These are phyloP conservation scores for Sceloporus undulatus DNA, from an alignment of 2,113 vertebrate genomes.

Conservation along the genomic window DNA sequence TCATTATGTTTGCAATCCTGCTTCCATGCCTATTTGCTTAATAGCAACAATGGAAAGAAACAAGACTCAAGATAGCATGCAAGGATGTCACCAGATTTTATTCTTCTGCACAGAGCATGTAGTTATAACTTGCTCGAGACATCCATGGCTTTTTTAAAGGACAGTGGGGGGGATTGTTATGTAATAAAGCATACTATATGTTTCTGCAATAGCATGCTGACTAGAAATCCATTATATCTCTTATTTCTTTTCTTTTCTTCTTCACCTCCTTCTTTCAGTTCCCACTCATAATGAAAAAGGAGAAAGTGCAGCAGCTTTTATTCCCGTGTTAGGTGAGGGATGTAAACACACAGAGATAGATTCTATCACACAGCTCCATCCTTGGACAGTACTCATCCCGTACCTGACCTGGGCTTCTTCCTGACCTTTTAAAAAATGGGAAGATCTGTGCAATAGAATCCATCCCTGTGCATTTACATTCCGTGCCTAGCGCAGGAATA, in stretches of 20 bases:
- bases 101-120: slow-evolving; percentile 59
- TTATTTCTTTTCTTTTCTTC: slow-evolving; percentile 60
- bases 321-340: no score
- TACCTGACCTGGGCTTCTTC: no score
- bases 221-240: slow-evolving; percentile 54
- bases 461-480: no score
- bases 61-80: slow-evolving; percentile 60
- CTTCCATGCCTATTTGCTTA: slow-evolving; percentile 62
- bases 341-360: no score
- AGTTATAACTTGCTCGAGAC: slow-evolving; percentile 64
- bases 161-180: slow-evolving; percentile 56
- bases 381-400: no score
- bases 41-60: slow-evolving; percentile 60
- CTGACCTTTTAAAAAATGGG: no score
- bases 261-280: slow-evolving; percentile 29
- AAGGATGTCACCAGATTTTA: slow-evolving; percentile 41
- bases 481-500: no score
- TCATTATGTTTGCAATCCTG: slow-evolving; percentile 58
- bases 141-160: slow-evolving; percentile 62
- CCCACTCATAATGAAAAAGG: slow-evolving; percentile 60
- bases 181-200: slow-evolving; percentile 56
- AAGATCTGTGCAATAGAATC: no score
- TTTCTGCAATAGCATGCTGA: slow-evolving; percentile 57
- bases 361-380: no score
- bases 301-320: no score